A percentile compares a stretch with the other conserved stretches of the same genome.
Evolutionary conservation across 2,888 invertebrate genomes (phyloP).

Genomic region (Tipula lateralis): DNA sequence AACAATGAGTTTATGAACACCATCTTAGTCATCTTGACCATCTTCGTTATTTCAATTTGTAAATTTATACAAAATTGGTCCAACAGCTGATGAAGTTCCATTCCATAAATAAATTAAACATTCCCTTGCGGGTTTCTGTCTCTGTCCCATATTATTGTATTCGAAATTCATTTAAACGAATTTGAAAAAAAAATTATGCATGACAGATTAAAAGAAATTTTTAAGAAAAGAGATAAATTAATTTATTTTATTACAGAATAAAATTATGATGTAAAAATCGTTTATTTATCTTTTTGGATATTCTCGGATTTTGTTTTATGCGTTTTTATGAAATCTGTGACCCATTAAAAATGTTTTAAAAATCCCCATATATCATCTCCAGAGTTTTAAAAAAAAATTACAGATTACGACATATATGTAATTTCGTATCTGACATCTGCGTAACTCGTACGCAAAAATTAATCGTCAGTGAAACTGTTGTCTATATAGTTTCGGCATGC

Average conservation of each 20-base stretch:
- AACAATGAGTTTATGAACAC: too few relatives aligned
- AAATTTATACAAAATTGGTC: too few relatives aligned
- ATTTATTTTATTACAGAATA: neutral
- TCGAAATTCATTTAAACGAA: neutral
- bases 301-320: neutral
- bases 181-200: neutral
- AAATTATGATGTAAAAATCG: neutral
- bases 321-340: neutral
- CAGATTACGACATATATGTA: neutral
- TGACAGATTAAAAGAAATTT: slow-evolving; percentile 11
- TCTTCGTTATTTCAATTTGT: too few relatives aligned
- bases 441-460: neutral
- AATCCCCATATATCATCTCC: neutral
- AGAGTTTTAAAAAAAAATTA: neutral
- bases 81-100: neutral
- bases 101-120: neutral
- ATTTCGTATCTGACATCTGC: too few relatives aligned
- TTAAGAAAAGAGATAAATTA: slow-evolving; percentile 11
- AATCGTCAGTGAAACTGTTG: neutral
- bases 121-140: neutral
- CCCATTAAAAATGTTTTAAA: neutral
- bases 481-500: neutral
- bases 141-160: neutral
- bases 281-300: neutral
- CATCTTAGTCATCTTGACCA: too few relatives aligned